phyloP scores from a whole-genome alignment of 37 sponge, comb jelly and placozoan species.

The Cliona cf. orientalis region DNA sequence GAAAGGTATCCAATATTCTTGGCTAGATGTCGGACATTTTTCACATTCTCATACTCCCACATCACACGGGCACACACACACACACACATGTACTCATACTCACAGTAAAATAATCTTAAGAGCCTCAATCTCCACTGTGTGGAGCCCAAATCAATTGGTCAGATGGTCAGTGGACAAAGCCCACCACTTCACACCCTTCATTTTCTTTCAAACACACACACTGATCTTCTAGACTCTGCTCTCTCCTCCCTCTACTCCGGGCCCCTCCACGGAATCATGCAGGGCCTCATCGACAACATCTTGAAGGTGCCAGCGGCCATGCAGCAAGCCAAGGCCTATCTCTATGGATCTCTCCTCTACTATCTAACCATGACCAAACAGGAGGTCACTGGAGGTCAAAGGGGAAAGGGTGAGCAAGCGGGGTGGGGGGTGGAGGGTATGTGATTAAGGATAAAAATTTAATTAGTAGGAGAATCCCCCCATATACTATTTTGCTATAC shows the following conservation, averaged over 20 bases:
- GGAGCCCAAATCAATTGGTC: too few relatives aligned
- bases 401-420: neutral
- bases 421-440: neutral
- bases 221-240: too few relatives aligned
- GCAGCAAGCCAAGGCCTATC: conserved; percentile 59
- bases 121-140: too few relatives aligned
- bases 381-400: neutral
- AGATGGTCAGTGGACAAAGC: too few relatives aligned
- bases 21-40: too few relatives aligned
- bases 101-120: too few relatives aligned
- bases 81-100: too few relatives aligned
- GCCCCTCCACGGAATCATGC: conserved; percentile 68
- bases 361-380: conserved; percentile 73
- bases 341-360: conserved; percentile 85
- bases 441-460: neutral
- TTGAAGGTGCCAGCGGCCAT: conserved; percentile 32
- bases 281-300: conserved; percentile 52
- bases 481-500: too few relatives aligned
- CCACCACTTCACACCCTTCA: too few relatives aligned
- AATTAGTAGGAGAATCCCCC: neutral
- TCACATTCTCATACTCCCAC: too few relatives aligned
- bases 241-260: conserved; percentile 38
- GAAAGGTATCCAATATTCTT: too few relatives aligned
- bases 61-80: too few relatives aligned
- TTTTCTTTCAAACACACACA: neutral